phyloP scores from a whole-genome alignment of 2,113 vertebrate genomes.

The Butastur rufipennis region DNA sequence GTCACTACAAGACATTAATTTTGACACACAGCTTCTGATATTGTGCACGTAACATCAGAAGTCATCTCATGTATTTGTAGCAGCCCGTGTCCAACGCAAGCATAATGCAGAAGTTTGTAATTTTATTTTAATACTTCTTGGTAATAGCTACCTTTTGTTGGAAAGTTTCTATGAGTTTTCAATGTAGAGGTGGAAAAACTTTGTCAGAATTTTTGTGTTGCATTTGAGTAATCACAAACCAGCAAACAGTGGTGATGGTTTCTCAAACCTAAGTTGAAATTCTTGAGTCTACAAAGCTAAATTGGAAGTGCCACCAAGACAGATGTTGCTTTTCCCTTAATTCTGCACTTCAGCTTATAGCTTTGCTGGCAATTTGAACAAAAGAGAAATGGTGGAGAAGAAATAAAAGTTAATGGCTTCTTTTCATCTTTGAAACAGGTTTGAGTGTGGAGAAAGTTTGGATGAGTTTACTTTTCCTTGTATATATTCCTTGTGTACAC shows the following conservation, averaged over 20 bases:
- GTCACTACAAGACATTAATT: not conserved
- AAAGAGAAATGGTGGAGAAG: not conserved
- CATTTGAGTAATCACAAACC: not conserved
- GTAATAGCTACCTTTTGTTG: not conserved
- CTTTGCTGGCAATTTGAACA: not conserved
- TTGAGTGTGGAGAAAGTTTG: not conserved
- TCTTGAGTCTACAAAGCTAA: not conserved
- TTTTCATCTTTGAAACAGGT: not conserved
- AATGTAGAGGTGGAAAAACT: not conserved
- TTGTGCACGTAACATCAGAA: rapidly evolving
- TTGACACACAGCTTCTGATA: not conserved
- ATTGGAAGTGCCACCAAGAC: not conserved
- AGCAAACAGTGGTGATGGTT: not conserved
- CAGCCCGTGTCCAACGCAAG: not conserved
- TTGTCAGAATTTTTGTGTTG: not conserved
- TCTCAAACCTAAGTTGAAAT: not conserved
- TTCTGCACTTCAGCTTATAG: not conserved
- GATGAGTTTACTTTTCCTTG: not conserved
- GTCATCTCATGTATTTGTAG: not conserved
- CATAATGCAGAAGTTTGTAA: not conserved
- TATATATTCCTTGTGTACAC: not conserved
- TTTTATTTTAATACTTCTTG: not conserved
- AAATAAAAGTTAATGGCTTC: not conserved
- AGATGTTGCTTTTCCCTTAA: not conserved
- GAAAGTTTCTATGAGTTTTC: not conserved